phyloP scores from a whole-genome alignment of 2,113 vertebrate species.

The Martes martes region DNA sequence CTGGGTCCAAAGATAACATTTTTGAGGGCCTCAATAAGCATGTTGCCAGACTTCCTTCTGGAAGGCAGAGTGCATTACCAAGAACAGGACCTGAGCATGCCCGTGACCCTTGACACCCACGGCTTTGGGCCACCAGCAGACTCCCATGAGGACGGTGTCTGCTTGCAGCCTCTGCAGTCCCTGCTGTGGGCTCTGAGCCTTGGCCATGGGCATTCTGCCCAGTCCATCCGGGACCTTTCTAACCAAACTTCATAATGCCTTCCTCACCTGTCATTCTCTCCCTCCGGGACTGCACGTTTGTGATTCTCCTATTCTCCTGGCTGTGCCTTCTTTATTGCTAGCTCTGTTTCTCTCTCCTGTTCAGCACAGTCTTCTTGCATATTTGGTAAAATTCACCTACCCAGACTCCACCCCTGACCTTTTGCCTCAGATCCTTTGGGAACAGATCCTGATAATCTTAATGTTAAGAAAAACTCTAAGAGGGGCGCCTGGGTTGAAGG shows the following conservation, averaged over 20 bases:
- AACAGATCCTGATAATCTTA: background rate
- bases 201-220: background rate
- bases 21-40: background rate
- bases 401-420: background rate
- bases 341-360: background rate
- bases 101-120: background rate
- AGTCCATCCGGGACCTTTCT: background rate
- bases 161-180: background rate
- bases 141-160: accelerated
- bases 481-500: background rate
- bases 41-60: background rate
- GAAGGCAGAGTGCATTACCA: background rate
- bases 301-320: background rate
- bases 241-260: background rate
- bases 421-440: background rate
- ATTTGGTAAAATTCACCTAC: background rate
- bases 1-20: background rate
- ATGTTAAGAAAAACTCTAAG: background rate
- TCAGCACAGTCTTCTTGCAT: background rate
- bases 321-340: background rate
- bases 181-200: background rate
- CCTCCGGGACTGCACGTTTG: background rate
- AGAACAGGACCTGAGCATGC: background rate
- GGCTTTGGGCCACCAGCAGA: background rate
- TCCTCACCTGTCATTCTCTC: background rate